phyloP scores from a whole-genome alignment of 2,888 invertebrate genomes.

The Agonum fuliginosum region DNA sequence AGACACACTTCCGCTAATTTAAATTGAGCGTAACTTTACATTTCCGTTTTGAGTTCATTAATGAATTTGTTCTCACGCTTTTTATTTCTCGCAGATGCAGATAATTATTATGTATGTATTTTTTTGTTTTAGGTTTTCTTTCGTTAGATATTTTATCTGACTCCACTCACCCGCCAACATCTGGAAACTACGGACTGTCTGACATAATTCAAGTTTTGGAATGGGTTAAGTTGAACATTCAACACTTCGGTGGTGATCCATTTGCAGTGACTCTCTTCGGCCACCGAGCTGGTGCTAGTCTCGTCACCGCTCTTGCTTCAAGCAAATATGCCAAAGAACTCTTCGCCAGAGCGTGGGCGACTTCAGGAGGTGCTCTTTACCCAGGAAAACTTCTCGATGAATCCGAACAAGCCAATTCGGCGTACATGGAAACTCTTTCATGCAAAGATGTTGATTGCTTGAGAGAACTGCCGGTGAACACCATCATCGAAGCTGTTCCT shows the following conservation, averaged over 20 bases:
- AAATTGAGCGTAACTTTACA: neutral
- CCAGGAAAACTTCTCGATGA: conserved; percentile 79
- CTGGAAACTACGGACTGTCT: conserved; percentile 90
- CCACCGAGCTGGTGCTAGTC: conserved; percentile 89
- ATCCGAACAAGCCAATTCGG: conserved; percentile 78
- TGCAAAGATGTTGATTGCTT: conserved; percentile 76
- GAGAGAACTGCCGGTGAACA: conserved; percentile 74
- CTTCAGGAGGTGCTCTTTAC: conserved; percentile 84
- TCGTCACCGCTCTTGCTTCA: conserved; percentile 84
- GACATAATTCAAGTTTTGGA: conserved; percentile 85
- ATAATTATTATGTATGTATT: neutral
- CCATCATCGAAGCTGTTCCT: conserved; percentile 82
- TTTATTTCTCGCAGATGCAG: too few species aligned
- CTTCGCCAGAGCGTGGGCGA: conserved; percentile 87
- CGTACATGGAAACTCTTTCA: conserved; percentile 75
- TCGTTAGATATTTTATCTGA: conserved; percentile 83
- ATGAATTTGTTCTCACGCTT: neutral
- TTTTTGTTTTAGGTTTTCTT: conserved; percentile 81
- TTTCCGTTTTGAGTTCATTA: conserved; percentile 12
- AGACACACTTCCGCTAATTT: neutral
- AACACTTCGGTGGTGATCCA: conserved; percentile 89
- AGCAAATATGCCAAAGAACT: conserved; percentile 78
- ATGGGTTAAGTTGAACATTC: conserved; percentile 89
- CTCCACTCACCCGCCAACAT: conserved; percentile 82
- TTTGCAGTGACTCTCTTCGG: conserved; percentile 87